Base-by-base conservation (phyloP, 2,888 invertebrate species). In the Netelia melanura region DNA sequence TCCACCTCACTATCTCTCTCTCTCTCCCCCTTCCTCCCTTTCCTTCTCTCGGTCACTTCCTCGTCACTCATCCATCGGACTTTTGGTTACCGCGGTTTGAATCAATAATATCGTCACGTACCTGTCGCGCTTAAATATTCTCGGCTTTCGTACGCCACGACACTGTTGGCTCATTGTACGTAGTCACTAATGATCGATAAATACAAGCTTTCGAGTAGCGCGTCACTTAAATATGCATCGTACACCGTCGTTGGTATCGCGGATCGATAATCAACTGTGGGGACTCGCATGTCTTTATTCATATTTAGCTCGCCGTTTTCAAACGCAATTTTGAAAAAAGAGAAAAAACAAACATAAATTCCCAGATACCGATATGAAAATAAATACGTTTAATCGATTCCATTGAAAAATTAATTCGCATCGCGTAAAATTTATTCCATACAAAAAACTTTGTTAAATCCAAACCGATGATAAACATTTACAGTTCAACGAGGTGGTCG, bases 141-240 rank as follows among this genome's bases (percentile, higher is more conserved):
- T 25, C 23, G 68, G 38, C 14, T n/a, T 68, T 14, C 52, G 52
- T 68, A 23, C 14, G 52, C 10, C 23, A 23, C 48, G 52, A 67
- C 61, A 67, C 48, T 68, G 52, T 68, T 68, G 68, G 52, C 21
- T 68, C 52, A 56, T 71, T 56, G 38, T 71, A n/a, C 70, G 70
- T 56, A 17, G 17, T 38, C 56, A 17, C 56, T 56, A 38, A 71
- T 56, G 70, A 52, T 71, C 52, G 56, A 21, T 56, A 71, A 71
- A 71, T 71, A 71, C 38, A 56, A 56, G 17, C 67, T 48, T 14
- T 48, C 11, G 11, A 14, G 48, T 58, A 58, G 58, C 38, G 10
- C 21, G 23, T 21, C 21, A 58, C 21, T 58, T 21, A 58, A 58
- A 58, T 58, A 58, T 58, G 17, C 58, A 58, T 21, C 9, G 58